A percentile compares a stretch with the other conserved stretches of the same genome.
phyloP scores from a whole-genome alignment of 2,888 invertebrate genomes.

The Mesodorylaimus sp. region DNA sequence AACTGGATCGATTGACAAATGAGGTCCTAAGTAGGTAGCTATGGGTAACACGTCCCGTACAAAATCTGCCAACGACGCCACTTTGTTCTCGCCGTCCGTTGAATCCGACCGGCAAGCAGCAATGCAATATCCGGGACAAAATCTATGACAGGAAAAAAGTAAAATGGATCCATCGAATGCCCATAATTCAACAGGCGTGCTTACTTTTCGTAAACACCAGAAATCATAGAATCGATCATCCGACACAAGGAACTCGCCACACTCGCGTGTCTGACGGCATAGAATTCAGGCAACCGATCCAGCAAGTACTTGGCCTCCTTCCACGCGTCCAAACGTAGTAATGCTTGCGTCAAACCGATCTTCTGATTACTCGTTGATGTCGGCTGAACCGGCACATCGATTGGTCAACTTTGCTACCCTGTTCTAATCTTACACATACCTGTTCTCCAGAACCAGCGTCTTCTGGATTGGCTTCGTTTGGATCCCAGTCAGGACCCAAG shows the following conservation, averaged over 20 bases:
- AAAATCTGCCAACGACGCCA: conserved; percentile 56
- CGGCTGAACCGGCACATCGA: too few species aligned
- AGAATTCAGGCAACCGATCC: conserved; percentile 53
- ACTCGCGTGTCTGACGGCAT: conserved; percentile 39
- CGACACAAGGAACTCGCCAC: conserved; percentile 57
- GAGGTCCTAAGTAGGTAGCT: conserved; percentile 63
- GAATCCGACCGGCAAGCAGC: neutral
- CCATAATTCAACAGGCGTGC: too few species aligned
- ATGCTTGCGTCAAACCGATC: conserved; percentile 69
- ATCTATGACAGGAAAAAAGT: neutral
- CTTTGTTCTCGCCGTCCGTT: too few species aligned
- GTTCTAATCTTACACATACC: too few species aligned
- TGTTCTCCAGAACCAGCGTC: too few species aligned
- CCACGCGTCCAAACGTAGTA: conserved; percentile 76
- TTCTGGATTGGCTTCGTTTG: too few species aligned
- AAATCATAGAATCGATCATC: conserved; percentile 62
- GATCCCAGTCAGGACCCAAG: too few species aligned
- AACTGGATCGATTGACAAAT: conserved; percentile 65
- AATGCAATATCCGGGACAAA: neutral
- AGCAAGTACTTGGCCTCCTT: conserved; percentile 58
- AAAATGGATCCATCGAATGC: neutral
- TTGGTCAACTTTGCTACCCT: too few species aligned
- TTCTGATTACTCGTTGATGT: conserved; percentile 79
- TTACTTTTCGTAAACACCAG: conserved; percentile 63
- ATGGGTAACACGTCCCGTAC: conserved; percentile 62